Conservation (phyloP, 2,888 invertebrate species). For the Drosophila gaucha region DNA sequence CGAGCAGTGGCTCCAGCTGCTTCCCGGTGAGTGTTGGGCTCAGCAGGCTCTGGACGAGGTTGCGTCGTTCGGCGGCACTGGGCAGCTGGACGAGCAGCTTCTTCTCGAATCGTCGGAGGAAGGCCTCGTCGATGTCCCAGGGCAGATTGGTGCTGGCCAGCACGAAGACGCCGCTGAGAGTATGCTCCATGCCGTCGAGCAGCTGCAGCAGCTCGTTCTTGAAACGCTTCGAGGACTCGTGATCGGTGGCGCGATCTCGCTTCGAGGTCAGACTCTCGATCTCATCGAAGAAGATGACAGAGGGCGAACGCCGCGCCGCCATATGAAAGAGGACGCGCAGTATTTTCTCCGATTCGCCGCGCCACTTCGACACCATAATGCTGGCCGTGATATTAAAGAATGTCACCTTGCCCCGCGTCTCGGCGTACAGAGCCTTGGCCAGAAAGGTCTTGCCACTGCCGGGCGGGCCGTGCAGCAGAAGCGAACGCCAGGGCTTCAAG, state of each 20-base stretch:
- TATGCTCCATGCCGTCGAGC: conserved; percentile 91
- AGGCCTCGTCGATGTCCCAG: conserved; percentile 96
- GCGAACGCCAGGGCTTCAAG: conserved; percentile 93
- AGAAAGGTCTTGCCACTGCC: conserved; percentile 94
- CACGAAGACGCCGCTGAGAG: conserved; percentile 88
- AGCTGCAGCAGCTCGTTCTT: conserved; percentile 95
- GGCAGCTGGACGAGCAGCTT: conserved; percentile 93
- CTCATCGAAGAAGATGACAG: conserved; percentile 97
- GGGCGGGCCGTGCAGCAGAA: conserved; percentile 87
- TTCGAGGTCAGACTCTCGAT: conserved; percentile 93
- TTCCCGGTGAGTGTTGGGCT: conserved; percentile 59
- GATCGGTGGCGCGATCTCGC: conserved; percentile 88
- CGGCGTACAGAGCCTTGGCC: conserved; percentile 94
- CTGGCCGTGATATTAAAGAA: conserved; percentile 97
- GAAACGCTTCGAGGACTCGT: conserved; percentile 94
- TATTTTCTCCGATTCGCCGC: conserved; percentile 97
- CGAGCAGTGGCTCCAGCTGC: conserved; percentile 78
- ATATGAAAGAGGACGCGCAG: conserved; percentile 94
- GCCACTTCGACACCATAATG: conserved; percentile 96
- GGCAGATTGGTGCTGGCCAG: conserved; percentile 96
- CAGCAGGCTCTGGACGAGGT: conserved; percentile 89
- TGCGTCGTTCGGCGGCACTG: conserved; percentile 87
- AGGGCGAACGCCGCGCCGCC: conserved; percentile 93
- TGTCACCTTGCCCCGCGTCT: conserved; percentile 88
- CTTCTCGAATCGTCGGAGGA: conserved; percentile 94